These are phyloP conservation scores for Zaprionus obscuricornis DNA, from an alignment of 2,888 invertebrate genomes.

Conservation along the genomic window DNA sequence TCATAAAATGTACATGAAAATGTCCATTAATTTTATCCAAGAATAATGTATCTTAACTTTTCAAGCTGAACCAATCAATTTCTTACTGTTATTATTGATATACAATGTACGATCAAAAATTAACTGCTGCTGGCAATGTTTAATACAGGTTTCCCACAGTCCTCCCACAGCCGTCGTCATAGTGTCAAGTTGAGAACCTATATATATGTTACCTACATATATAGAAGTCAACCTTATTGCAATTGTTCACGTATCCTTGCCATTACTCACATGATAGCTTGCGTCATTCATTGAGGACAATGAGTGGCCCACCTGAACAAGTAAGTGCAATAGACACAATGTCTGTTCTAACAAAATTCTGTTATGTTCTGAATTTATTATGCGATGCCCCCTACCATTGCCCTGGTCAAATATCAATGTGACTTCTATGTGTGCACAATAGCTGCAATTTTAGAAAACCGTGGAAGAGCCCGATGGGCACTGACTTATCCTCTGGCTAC, in stretches of 20 bases:
- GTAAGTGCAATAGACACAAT: conserved; percentile 55
- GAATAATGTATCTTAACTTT: conserved; percentile 21
- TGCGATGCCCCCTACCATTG: conserved; percentile 29
- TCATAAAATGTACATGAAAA: conserved; percentile 42
- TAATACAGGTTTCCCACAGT: conserved; percentile 59
- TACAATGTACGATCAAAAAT: too few relatives aligned
- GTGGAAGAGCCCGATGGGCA: conserved; percentile 57
- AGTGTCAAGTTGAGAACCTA: too few relatives aligned
- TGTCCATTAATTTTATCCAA: conserved; percentile 39
- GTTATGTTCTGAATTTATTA: conserved; percentile 54
- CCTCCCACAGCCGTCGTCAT: conserved; percentile 7
- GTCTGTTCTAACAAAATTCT: conserved; percentile 58
- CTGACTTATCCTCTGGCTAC: conserved; percentile 4
- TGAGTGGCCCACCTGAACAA: conserved; percentile 63
- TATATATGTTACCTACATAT: too few relatives aligned
- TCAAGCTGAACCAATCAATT: conserved; percentile 29
- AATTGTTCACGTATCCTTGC: conserved; percentile 65
- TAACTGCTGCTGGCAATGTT: conserved; percentile 1
- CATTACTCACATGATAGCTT: conserved; percentile 75
- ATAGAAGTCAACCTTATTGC: conserved; percentile 31
- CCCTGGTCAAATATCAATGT: conserved; percentile 64
- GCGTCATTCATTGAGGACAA: conserved; percentile 74
- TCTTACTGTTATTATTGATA: not conserved
- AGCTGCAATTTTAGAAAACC: conserved; percentile 57
- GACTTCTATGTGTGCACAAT: conserved; percentile 62